Base-by-base conservation (phyloP, 1,140 invertebrate species). In the Mercenaria mercenaria region DNA sequence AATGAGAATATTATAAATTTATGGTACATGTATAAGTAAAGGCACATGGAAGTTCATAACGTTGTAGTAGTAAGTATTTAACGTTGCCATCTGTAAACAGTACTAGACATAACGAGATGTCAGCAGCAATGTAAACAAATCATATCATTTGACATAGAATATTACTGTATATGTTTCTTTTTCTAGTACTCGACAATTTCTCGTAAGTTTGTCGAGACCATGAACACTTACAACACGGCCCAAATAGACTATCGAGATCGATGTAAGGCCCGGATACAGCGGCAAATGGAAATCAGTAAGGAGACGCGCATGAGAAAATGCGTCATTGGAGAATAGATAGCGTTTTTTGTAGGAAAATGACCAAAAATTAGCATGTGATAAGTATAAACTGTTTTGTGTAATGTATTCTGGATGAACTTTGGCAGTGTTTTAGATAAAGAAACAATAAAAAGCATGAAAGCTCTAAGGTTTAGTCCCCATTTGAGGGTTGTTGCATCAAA, bases 181-280 rank as follows among this genome's bases (percentile, higher is more conserved):
- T 94, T 93, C 26, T 93, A 96, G 95, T 95, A 96, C 90, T 95
- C 95, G 23, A 96, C 95, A 84, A 95, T 96, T 81, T 95, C 95
- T 64, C 93, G 95, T 89, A 94, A 95, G 91, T 96, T 96, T 94
- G 95, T 96, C 74, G 95, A 96, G 87, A 94, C 93, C 39, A 99
- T 99, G 99, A 99, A 99, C 92, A 99, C 99, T 96, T 99, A 99
- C 96, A 99, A 99, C 97, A 97, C 98, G 95, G 99, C 99, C 93
- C 99, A 99, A 97, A 99, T 99, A 93, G 99, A 99, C 97, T 99
- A 99, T 97, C 97, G 99, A 96, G 99, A 99, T 96, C 97, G 99
- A 93, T 99, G 99, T 97, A 99, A 99, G 97, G 99, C 98, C 90
- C 97, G 99, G 96, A 99, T 99, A 98, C 98, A 99, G 96, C 97